Base-by-base conservation (phyloP, 2,113 vertebrate genomes). In the Bucco capensis region DNA sequence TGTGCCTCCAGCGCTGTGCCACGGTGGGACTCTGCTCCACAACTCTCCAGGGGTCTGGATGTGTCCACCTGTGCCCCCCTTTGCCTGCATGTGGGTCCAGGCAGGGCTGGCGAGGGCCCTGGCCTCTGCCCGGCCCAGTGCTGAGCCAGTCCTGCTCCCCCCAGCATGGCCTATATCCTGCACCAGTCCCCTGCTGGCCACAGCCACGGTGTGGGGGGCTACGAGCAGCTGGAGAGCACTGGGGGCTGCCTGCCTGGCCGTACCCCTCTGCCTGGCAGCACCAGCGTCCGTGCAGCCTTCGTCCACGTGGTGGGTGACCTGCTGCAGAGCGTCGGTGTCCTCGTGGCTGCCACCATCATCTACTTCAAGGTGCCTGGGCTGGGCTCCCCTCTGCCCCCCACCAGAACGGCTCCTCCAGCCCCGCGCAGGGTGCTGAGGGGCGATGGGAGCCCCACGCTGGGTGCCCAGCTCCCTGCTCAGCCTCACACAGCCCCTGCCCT, bases 161-260 rank as follows among this genome's bases (percentile, higher is more conserved):
- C 35, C 96, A 99, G 99, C 87, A 99, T 99, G 99, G 99, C 98
- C 81, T 99, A 98, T 95, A 98, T 99, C 96, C 98, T 99, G 67
- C 99, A 98, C 85, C 99, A 99, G 91, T 98, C 99, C 14, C 98
- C 98, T 13, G 94, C 96, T 5, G 90, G 98, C 90, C 98, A 99
- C 25, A 75, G 98, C 89, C 98, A 98, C 0, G 94, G 98, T 47
- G n/a, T 79, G 12, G 82, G 37, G 58, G 87, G 30, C 97, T 99
- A 99, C 18, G 98, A 98, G 70, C 98, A 97, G 51, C 98, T 99
- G 22, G 98, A 98, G 75, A 98, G 93, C 83, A 96, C 93, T 1
- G 94, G 88, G 51, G 70, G 85, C 27, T 96, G 96, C 31, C 51
- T 19, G 67, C 95, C 97, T 24, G 69, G 97, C 86, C 53, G 23